These are phyloP conservation scores for Scaptomyza caliginosa DNA, from an alignment of 2,888 invertebrate genomes.

Conservation along the genomic window DNA sequence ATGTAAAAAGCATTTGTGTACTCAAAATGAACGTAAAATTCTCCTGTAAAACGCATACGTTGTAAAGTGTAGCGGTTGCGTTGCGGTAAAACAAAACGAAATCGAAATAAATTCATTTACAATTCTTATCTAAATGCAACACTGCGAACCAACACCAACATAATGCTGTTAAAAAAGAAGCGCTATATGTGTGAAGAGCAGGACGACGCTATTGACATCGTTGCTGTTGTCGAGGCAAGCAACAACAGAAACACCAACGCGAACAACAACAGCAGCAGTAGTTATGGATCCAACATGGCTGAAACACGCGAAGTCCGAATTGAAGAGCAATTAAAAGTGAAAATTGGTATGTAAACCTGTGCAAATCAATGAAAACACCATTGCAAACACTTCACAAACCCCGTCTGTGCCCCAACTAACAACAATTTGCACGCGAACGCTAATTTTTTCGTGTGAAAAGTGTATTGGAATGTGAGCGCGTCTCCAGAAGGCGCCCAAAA, in stretches of 20 bases:
- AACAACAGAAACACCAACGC: constrained; percentile 72
- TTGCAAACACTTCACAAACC: constrained; percentile 27
- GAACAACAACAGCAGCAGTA: constrained; percentile 72
- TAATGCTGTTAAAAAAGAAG: constrained; percentile 82
- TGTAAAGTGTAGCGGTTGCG: constrained; percentile 29
- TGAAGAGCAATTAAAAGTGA: constrained; percentile 96
- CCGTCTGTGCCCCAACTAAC: constrained; percentile 6
- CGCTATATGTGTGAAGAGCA: constrained; percentile 80
- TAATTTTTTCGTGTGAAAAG: constrained; percentile 51
- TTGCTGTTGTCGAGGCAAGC: constrained; percentile 65
- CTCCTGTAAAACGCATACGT: constrained; percentile 25
- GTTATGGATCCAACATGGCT: constrained; percentile 96
- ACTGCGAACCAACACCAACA: constrained; percentile 54
- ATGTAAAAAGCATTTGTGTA: constrained; percentile 47
- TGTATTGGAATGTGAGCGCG: constrained; percentile 76
- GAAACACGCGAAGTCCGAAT: constrained; percentile 95
- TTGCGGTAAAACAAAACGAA: constrained; percentile 39
- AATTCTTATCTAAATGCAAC: constrained; percentile 68
- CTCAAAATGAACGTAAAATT: constrained; percentile 34
- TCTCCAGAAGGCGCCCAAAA: constrained; percentile 46
- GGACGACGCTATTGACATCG: constrained; percentile 69
- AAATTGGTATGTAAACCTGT: constrained; percentile 91
- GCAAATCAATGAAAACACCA: constrained; percentile 54
- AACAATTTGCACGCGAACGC: constrained; percentile 29
- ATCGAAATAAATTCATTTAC: constrained; percentile 41